These are phyloP conservation scores for Falco cherrug DNA, from an alignment of 2,797 vertebrate species.

Conservation along the genomic window DNA sequence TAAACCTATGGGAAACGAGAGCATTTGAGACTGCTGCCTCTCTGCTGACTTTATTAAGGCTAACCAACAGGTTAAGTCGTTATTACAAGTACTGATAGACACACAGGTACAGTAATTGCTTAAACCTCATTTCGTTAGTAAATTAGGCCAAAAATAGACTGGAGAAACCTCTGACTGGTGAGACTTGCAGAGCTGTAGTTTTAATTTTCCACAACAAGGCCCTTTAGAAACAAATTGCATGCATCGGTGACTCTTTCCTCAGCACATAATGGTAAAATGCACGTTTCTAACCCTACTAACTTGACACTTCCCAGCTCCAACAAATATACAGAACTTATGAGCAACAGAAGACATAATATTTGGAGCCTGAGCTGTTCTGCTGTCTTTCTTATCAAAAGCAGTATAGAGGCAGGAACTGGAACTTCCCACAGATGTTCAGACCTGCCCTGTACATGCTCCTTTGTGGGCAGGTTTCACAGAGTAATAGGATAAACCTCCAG, in stretches of 20 bases:
- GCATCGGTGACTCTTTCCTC: neutral
- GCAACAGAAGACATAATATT: neutral
- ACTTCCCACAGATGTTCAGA: neutral
- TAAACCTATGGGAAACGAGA: neutral
- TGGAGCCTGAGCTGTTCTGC: neutral
- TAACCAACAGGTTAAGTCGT: neutral
- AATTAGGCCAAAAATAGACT: slow-evolving; percentile 9
- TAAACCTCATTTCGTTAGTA: neutral
- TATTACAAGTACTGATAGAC: neutral
- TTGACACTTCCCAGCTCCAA: neutral
- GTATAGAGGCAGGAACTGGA: neutral
- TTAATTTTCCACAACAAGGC: neutral
- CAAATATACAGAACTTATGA: neutral
- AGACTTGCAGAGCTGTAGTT: neutral
- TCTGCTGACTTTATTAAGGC: neutral
- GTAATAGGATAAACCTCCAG: neutral
- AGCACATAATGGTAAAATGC: neutral
- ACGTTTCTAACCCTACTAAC: neutral
- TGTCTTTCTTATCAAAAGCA: neutral
- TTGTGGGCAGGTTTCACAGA: neutral
- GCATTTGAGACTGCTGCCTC: neutral
- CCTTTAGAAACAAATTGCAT: neutral
- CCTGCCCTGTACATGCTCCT: neutral
- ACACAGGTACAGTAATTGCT: neutral
- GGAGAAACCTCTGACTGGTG: neutral